Percentiles rank a stretch among this genome's conserved stretches.
These are phyloP conservation scores for Opisthograptis luteolata DNA, from an alignment of 2,888 invertebrate genomes.

Conservation along the genomic window DNA sequence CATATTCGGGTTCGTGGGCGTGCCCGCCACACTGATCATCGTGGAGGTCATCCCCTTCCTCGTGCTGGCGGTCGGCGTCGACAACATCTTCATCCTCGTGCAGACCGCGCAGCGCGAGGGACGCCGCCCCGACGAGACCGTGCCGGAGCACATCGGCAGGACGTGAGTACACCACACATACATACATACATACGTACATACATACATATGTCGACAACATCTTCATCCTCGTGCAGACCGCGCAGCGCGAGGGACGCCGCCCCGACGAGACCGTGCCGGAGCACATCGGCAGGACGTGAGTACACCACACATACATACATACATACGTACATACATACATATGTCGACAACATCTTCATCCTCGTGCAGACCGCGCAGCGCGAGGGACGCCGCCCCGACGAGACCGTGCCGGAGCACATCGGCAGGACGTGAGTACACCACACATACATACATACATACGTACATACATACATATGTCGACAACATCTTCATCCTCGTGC, in stretches of 20 bases:
- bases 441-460: too few relatives aligned
- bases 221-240: slow-evolving; percentile 98
- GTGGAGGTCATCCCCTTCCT: slow-evolving; percentile 99
- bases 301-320: too few relatives aligned
- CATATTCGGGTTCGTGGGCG: slow-evolving; percentile 94
- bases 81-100: slow-evolving; percentile 99
- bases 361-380: slow-evolving; percentile 97
- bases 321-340: too few relatives aligned
- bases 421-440: slow-evolving; percentile 87
- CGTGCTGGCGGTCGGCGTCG: slow-evolving; percentile 98
- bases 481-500: slow-evolving; percentile 99
- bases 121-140: slow-evolving; percentile 89
- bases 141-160: slow-evolving; percentile 94
- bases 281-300: slow-evolving; percentile 92
- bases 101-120: slow-evolving; percentile 95
- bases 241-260: slow-evolving; percentile 90
- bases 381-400: slow-evolving; percentile 88
- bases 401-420: slow-evolving; percentile 93
- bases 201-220: slow-evolving; percentile 99
- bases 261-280: slow-evolving; percentile 92
- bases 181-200: too few relatives aligned
- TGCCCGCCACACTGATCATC: slow-evolving; percentile 97
- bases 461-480: too few relatives aligned
- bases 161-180: slow-evolving; percentile 80
- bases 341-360: slow-evolving; percentile 99